Base-by-base conservation (phyloP, 2,797 vertebrate species). In the Myotis pilosus region DNA sequence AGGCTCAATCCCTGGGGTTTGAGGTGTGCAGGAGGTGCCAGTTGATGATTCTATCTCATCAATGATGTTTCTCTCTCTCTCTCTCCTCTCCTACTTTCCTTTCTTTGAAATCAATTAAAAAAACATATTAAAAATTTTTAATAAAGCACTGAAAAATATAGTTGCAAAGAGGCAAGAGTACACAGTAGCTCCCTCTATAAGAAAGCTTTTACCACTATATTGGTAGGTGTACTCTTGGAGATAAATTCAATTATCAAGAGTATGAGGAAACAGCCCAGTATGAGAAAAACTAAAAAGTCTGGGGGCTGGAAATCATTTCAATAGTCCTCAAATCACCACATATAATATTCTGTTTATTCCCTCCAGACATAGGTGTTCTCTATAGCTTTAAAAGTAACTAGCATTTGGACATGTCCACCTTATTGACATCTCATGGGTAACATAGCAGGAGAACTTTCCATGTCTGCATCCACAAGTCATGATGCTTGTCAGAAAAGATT, bases 381-480 rank as follows among this genome's bases (percentile, higher is more conserved):
- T 91, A 78, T 72, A 28, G 9, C 16, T 95, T 94, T 89, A 19
- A 93, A 91, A 91, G 69, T 69, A 92, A 41, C 69, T 72, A 78
- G 51, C 30, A 49, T 25, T 44, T 47, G 25, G 80, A 20, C 41
- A 75, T 53, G n/a, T 3, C 23, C 13, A 72, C 10, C 6, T 92
- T 92, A 69, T 23, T 83, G 47, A 66, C 68, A 74, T 55, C 51
- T 68, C 44, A 81, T 30, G 68, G 12, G 44, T 60, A 53, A 36
- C 12, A 80, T 10, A 76, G 25, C 19, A 76, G 25, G 47, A 66
- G 20, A 79, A 62, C 68, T 53, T 69, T 87, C 23, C 38, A 60
- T 2, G 1, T 69, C 66, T 87, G 38, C n/a, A 71, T 80, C 22
- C n/a, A 53, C 28, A 76, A 88, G 51, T 6, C 51, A 69, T 38